Base-by-base conservation (phyloP, 2,113 vertebrate genomes). In the Mixornis gularis region DNA sequence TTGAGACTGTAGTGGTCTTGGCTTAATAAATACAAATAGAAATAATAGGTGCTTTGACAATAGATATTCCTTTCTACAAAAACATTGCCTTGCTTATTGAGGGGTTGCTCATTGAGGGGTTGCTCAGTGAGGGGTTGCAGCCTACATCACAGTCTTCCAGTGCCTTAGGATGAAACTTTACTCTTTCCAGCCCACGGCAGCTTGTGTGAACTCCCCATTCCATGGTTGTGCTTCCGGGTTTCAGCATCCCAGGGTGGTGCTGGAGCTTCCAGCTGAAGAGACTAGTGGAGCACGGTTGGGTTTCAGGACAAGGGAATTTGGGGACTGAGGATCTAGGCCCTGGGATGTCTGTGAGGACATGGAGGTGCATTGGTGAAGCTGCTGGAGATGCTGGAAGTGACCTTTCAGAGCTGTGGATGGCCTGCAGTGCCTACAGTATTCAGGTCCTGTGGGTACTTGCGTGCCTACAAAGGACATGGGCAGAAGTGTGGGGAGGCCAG, bases 1-100 rank as follows among this genome's bases (percentile, higher is more conserved):
- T 60, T 82, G 93, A 95, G 95, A 65, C 72, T 94, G 89, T 94
- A 74, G 85, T 0, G 0, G 62, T 89, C 87, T 79, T 65, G 68
- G 46, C 81, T 85, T 63, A 96, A 95, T 95, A 95, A 95, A 96
- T 48, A 79, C 14, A 8, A 85, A 36, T 85, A 76, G 78, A 94
- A 94, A 79, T 49, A 76, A 56, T 41, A 92, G 93, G 25, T 95
- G 70, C 40, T 76, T 68, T 89, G 63, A 59, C 32, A 65, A 26
- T 6, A 95, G 87, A 62, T 43, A 38, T 46, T 92, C 62, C 70
- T 95, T 91, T 85, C 38, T 55, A 38, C 60, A 18, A 55, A 58
- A 65, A 41, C 20, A 46, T 79, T 64, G 44, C 73, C 66, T 82
- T 74, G 49, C 60, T 66, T 41, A 29, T 9, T 38, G 66, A 65